Evolutionary conservation across 2,888 invertebrate species (phyloP), one percentile per base, ranked within the genome.

Genomic region (Galerucella nymphaeae): DNA sequence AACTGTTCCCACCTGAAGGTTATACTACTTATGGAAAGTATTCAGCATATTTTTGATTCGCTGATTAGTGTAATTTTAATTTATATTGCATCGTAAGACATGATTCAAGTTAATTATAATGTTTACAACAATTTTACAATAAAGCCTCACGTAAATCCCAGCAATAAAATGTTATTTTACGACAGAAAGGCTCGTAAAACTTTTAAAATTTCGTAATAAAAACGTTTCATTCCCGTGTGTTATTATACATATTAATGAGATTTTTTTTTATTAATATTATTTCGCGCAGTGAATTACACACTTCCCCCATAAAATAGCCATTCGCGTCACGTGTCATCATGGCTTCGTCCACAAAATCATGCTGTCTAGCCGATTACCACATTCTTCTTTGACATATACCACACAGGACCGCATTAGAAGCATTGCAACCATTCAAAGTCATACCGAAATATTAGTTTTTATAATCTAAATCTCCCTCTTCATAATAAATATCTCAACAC

Each of bases 91-190:
- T 42, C 42, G 42, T 42, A 42, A 42, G 42, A 42, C 42, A 11
- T 42, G 10, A 42, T 42, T 42, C 42, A 42, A 42, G 42, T 42
- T 42, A 42, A 42, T 42, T 42, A 42, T 11, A 11, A 10, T 42
- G 42, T 42, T 42, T 42, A 42, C 42, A 42, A 42, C 42, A 42
- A 42, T 58, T 58, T 58, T 13, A 30, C 58, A 58, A 20, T 30
- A 20, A 58, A 30, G 4, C 14, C 16, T 0, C 45, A 57, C 53
- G 38, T 41, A 66, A 66, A 66, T 66, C 66, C 42, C 14, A 14
- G 66, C 58, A 66, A 66, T 66, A 66, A 66, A 58, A 66, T 45
- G 20, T 1, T 23, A 45, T 66, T 66, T 66, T 55, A 66, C 55
- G 66, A 66, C 16, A 53, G 55, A 16, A 23, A 20, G 13, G 16